Base-by-base conservation (phyloP, 2,113 vertebrate species). In the Ibidorhyncha struthersii region DNA sequence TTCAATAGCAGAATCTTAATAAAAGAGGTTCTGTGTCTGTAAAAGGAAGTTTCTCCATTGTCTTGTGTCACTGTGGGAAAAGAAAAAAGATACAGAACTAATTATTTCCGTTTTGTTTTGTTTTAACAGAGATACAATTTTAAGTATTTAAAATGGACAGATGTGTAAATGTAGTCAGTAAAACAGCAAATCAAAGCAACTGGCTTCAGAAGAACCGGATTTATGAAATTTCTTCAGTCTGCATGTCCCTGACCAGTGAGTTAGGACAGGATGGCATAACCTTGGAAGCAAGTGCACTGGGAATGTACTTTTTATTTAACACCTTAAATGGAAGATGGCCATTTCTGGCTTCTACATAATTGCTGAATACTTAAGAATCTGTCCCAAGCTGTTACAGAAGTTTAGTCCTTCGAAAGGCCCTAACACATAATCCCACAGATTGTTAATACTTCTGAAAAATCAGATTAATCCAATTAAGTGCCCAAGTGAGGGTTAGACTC, bases 1-100 rank as follows among this genome's bases (percentile, higher is more conserved):
- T 98, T 97, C 23, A 95, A 7, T 2, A 61, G 43, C 45, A 61
- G 52, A 32, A 36, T 55, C 53, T 41, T n/a, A 14, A 95, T 97
- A 72, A 98, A 98, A 26, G 97, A 98, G 2, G 97, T 98, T 40
- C 98, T 96, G 47, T 98, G 98, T 26, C 98, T 95, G n/a, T 22
- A 87, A 41, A 27, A 93, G 55, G 90, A 94, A 90, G 78, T 95
- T 95, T 67, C 10, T 85, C 73, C 19, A n/a, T 82, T 97, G 73
- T 87, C 96, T 38, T 96, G 95, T 56, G 96, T 94, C 83, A 96
- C 96, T 96, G 72, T 58, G 92, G 96, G 74, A 47, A 29, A 84
- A 55, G 25, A 18, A 58, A 53, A 72, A 77, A 9, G 71, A 49
- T 15, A 49, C 10, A 17, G 40, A 65, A 65, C 4, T 26, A 58